Evolutionary conservation across 2,888 invertebrate species (phyloP), one percentile per base, ranked within the genome.

Genomic region (Leptopterna dolabrata): DNA sequence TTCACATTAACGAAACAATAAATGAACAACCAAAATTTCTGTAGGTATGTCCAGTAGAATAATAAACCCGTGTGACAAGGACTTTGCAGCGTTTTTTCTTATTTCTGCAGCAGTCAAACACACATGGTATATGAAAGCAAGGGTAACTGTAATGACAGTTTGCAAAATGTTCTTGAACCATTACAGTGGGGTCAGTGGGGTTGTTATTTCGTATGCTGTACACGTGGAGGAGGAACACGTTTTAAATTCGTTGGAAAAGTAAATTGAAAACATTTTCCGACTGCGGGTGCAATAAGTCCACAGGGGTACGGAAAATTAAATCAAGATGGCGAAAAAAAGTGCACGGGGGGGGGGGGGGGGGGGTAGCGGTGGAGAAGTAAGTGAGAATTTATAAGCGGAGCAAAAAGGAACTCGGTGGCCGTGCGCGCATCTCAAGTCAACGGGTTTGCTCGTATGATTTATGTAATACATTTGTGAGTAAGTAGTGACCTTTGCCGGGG

Each of bases 401-500:
- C 16, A 45, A 45, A n/a, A 78, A 78, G 45, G 27, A 78, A 45
- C 41, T 24, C 36, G 36, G 45, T 63, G 63, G 63, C 63, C 63
- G 63, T 45, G 78, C 24, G 45, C 78, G 41, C 78, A 78, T 78
- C 78, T 78, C 78, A 45, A 78, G 45, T 41, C 14, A 11, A 43
- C 45, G 16, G 78, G 45, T 45, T 78, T 45, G 19, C 36, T 7
- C 78, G 78, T 78, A 78, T 78, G 78, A 78, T 78, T 78, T 78
- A 78, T 78, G 78, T 78, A 78, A 78, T 78, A 78, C 78, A 78
- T 78, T 78, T 78, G 78, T 78, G 78, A 78, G 78, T 78, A 78
- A 78, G 78, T 78, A 78, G 78, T 78, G 78, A 78, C 78, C 78
- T 78, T 78, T 78, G 24, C 78, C 7, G 0, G 45, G 78, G 41